Evolutionary conservation across 2,113 vertebrate species (phyloP), one percentile per base, ranked within the genome.

Genomic region (Equus przewalskii): DNA sequence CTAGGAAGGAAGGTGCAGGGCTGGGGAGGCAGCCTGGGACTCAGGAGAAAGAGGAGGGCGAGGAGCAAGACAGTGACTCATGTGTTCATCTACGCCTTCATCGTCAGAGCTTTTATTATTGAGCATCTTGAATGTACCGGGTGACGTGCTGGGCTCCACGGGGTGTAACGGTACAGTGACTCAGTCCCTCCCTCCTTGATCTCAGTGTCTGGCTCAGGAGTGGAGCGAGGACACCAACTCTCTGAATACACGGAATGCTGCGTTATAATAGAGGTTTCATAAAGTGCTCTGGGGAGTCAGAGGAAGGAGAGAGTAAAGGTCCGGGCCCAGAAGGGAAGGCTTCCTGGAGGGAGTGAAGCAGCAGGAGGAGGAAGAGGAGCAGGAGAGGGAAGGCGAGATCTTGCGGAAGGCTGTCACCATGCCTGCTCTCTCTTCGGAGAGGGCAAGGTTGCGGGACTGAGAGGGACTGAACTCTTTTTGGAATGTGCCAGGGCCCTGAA

Each of bases 41-140:
- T 76, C 51, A 2, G 65, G 54, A 81, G 75, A 24, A 88, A 11
- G 56, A 30, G 24, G 24, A 41, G n/a, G 33, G 44, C 22, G 6
- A 51, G 33, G 41, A 24, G 28, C 22, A 18, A 65, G 44, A 16
- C 0, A 3, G 41, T 72, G 89, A 87, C 62, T 83, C 49, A 2
- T 9, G 64, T 1, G 2, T 13, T 26, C 56, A 30, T 7, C 15
- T 19, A 4, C 0, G 0, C 24, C 49, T 83, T 62, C 10, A 3
- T 28, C 19, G 13, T 33, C 41, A 84, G 49, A 30, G 14, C 36
- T 69, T 79, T 69, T 15, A 33, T 30, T 24, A 7, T 0, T 44
- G 26, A 76, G 93, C 81, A 36, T 5, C 72, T 64, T 51, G 44
- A 44, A 56, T 22, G 21, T 12, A 10, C 15, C 0, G 0, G 7